phyloP scores from a whole-genome alignment of 2,797 vertebrate species.

The Nyctalus aviator region DNA sequence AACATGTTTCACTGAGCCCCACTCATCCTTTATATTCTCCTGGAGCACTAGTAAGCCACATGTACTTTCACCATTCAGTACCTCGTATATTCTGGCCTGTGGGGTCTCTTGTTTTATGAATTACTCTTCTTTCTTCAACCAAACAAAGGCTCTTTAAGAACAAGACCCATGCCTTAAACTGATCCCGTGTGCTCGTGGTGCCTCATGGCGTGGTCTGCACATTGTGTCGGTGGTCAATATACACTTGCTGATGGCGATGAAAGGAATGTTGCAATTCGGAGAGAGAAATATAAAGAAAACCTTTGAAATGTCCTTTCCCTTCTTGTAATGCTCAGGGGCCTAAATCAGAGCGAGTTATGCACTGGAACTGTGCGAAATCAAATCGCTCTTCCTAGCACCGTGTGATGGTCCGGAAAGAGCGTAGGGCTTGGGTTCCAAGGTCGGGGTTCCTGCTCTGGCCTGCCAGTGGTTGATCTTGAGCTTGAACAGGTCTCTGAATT shows the following conservation, averaged over 20 bases:
- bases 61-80: not conserved
- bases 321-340: not conserved
- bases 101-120: conserved; percentile 18
- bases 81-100: not conserved
- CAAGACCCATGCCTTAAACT: not conserved
- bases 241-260: not conserved
- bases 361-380: not conserved
- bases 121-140: conserved; percentile 14
- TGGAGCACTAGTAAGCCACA: not conserved
- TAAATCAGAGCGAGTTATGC: not conserved
- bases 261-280: not conserved
- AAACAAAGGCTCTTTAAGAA: conserved; percentile 33
- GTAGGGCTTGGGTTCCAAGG: not conserved
- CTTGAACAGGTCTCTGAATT: not conserved
- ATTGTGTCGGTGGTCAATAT: not conserved
- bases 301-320: conserved; percentile 15
- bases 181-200: not conserved
- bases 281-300: not conserved
- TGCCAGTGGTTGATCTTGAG: not conserved
- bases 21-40: not conserved
- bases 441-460: not conserved
- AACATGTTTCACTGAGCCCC: not conserved
- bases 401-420: not conserved
- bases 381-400: not conserved
- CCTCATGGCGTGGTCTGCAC: not conserved